phyloP scores from a whole-genome alignment of 2,113 vertebrate genomes.

The Cebus imitator region DNA sequence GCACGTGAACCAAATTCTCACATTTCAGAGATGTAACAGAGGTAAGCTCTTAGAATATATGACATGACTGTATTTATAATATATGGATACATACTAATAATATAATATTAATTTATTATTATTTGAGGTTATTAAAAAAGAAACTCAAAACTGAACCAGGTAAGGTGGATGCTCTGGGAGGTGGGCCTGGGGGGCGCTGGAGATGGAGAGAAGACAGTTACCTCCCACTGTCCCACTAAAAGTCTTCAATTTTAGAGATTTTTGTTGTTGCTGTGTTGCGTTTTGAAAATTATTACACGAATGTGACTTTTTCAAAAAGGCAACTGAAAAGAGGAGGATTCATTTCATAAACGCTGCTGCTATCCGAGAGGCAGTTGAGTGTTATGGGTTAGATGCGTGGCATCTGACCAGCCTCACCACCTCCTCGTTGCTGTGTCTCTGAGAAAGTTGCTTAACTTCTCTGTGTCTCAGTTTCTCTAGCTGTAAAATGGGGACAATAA shows the following conservation, averaged over 20 bases:
- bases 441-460: not conserved
- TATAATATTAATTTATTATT: not conserved
- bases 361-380: rapidly evolving
- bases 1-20: not conserved
- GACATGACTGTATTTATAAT: no score
- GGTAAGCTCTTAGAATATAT: no score
- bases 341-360: rapidly evolving
- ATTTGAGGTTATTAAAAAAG: not conserved
- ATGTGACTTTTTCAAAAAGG: not conserved
- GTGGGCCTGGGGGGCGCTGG: not conserved
- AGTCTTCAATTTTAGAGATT: not conserved
- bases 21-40: not conserved
- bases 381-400: rapidly evolving
- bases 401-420: not conserved
- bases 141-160: not conserved
- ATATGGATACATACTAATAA: not conserved
- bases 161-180: not conserved
- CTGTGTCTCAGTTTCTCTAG: not conserved
- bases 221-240: not conserved
- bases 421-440: not conserved
- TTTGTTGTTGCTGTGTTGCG: not conserved
- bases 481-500: not conserved
- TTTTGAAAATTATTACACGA: not conserved
- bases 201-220: not conserved
- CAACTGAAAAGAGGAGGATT: not conserved